Percentiles rank a stretch among this genome's conserved stretches.
Evolutionary conservation across 2,797 vertebrate genomes (phyloP).

Genomic region (Acestrorhynchus altus): DNA sequence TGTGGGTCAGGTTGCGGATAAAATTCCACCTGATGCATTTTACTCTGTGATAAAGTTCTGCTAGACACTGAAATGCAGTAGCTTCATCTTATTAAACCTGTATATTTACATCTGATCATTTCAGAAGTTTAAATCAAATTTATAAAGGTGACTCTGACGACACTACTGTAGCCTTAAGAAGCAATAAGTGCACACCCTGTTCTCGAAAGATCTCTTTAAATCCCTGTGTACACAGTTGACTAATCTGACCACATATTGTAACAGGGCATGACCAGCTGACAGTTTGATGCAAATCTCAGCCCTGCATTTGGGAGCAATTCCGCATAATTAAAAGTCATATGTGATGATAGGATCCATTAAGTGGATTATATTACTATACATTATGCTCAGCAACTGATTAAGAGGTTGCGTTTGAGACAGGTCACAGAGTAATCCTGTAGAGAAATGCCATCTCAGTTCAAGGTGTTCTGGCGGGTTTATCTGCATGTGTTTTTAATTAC

Average conservation of each 20-base stretch:
- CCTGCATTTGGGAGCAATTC: neutral
- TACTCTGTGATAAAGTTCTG: neutral
- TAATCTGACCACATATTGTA: slow-evolving; percentile 57
- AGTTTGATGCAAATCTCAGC: neutral
- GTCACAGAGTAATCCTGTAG: neutral
- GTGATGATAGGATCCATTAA: neutral
- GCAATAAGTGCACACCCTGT: slow-evolving; percentile 66
- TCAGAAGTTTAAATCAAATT: neutral
- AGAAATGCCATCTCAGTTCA: neutral
- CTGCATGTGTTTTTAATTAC: neutral
- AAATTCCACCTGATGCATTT: slow-evolving; percentile 2
- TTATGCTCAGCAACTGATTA: neutral
- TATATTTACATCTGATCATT: no score
- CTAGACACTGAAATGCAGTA: neutral
- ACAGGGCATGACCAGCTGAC: neutral
- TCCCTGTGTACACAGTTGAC: slow-evolving; percentile 26
- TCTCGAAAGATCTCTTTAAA: slow-evolving; percentile 16
- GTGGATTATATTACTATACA: neutral
- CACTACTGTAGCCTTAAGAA: slow-evolving; percentile 65
- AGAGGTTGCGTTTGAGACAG: no score
- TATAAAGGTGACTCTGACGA: neutral
- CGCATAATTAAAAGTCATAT: neutral
- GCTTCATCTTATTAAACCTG: neutral
- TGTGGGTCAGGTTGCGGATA: slow-evolving; percentile 42
- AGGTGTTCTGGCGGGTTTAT: neutral